Percentiles rank a stretch among this genome's conserved stretches.
These are phyloP conservation scores for Drosophila malerkotliana DNA, from an alignment of 1,140 invertebrate species.

Conservation along the genomic window DNA sequence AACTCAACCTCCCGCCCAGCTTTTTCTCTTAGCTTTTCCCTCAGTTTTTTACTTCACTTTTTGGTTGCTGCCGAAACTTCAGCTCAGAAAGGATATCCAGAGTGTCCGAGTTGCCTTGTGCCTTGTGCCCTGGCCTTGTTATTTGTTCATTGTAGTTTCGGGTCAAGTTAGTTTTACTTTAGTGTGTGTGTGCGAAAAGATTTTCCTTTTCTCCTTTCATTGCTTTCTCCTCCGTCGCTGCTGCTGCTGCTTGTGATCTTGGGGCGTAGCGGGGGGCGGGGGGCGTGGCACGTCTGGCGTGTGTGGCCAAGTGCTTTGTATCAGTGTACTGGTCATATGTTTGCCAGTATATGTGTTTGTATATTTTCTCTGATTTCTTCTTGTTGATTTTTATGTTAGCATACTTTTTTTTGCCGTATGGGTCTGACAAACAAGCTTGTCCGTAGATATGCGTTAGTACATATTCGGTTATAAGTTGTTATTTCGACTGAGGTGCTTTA, in stretches of 20 bases:
- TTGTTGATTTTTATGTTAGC: conserved; percentile 72
- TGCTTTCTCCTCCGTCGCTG: not conserved
- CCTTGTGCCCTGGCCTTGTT: conserved; percentile 32
- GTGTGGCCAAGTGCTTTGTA: conserved; percentile 65
- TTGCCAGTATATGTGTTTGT: conserved; percentile 37
- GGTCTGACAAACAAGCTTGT: conserved; percentile 40
- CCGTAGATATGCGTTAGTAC: conserved; percentile 18
- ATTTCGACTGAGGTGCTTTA: conserved; percentile 60
- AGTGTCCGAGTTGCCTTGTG: conserved; percentile 31
- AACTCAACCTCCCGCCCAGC: conserved; percentile 42
- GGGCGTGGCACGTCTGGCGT: conserved; percentile 49
- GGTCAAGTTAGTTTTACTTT: conserved; percentile 71
- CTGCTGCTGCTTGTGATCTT: not conserved
- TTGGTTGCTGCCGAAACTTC: conserved; percentile 12
- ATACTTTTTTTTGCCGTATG: conserved; percentile 28
- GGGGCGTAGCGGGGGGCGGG: conserved; percentile 8
- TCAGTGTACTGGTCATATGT: conserved; percentile 44
- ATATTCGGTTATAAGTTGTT: conserved; percentile 41
- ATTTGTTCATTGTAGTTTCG: conserved; percentile 74
- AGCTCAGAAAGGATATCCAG: conserved; percentile 22
- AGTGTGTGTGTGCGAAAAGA: conserved; percentile 50
- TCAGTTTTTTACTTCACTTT: conserved; percentile 11
- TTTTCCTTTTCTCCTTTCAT: conserved; percentile 41
- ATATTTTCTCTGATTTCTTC: conserved; percentile 60
- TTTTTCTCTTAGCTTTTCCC: conserved; percentile 2